These are phyloP conservation scores for Miltochrista miniata DNA, from an alignment of 2,888 invertebrate species.

Conservation along the genomic window DNA sequence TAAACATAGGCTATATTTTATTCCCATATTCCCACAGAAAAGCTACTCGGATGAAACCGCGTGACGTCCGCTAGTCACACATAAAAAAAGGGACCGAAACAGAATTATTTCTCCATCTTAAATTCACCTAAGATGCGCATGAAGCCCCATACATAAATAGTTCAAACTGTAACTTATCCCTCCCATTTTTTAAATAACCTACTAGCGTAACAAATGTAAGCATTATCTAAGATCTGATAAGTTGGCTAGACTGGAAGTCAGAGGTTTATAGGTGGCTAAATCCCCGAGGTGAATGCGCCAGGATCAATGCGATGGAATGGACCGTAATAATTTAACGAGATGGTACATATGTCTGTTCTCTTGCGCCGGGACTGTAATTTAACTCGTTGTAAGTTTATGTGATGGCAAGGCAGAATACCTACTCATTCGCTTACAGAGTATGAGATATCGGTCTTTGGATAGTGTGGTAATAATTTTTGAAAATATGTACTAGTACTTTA, in stretches of 20 bases:
- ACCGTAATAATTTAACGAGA: slow-evolving; percentile 49
- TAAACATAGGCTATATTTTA: too few relatives aligned
- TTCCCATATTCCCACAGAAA: too few relatives aligned
- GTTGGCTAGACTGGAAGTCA: slow-evolving; percentile 12
- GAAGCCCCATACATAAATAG: too few relatives aligned
- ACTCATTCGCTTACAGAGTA: background rate
- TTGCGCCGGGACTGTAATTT: background rate
- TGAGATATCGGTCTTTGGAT: background rate
- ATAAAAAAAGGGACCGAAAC: too few relatives aligned
- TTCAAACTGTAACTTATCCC: too few relatives aligned
- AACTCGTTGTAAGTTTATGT: background rate
- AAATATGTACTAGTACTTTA: too few relatives aligned
- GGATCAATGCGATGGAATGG: slow-evolving; percentile 28
- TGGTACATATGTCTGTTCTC: slow-evolving; percentile 4
- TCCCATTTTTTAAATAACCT: background rate
- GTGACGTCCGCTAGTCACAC: too few relatives aligned
- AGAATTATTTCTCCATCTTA: too few relatives aligned
- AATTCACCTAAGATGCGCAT: too few relatives aligned
- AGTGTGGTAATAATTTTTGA: too few relatives aligned
- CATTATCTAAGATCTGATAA: background rate
- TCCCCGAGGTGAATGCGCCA: slow-evolving; percentile 17
- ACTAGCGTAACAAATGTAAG: background rate
- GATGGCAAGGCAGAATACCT: background rate
- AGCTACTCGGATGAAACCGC: too few relatives aligned
- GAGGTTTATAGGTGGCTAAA: slow-evolving; percentile 13